These are phyloP conservation scores for Drosophila athabasca DNA, from an alignment of 1,140 invertebrate species.

Conservation along the genomic window DNA sequence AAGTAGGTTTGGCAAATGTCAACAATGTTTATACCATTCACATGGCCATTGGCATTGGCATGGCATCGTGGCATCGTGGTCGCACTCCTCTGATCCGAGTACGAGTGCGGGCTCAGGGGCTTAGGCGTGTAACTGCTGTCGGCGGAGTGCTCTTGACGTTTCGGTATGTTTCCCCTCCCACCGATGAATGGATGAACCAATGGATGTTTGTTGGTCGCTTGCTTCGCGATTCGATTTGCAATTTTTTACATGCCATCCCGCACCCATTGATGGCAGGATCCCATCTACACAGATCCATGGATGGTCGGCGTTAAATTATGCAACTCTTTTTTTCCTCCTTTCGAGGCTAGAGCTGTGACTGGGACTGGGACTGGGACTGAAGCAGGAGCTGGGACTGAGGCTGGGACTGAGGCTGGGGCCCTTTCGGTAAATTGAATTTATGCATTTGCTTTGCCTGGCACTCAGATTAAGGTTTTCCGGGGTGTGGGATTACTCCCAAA, in stretches of 20 bases:
- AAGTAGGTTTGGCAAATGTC: slow-evolving; percentile 83
- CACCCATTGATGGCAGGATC: slow-evolving; percentile 15
- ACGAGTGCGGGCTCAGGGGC: slow-evolving; percentile 26
- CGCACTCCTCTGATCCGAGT: not conserved
- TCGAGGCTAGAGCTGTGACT: not conserved
- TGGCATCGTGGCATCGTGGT: slow-evolving; percentile 3
- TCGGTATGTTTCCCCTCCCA: slow-evolving; percentile 53
- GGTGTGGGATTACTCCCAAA: not conserved
- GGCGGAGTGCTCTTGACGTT: slow-evolving; percentile 76
- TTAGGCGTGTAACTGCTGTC: slow-evolving; percentile 79
- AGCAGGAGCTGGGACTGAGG: too few relatives aligned
- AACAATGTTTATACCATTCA: slow-evolving; percentile 77
- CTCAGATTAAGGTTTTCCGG: too few relatives aligned
- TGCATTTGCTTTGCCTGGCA: slow-evolving; percentile 50
- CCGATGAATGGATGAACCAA: slow-evolving; percentile 17
- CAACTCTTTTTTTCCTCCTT: slow-evolving; percentile 31
- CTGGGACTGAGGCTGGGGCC: not conserved
- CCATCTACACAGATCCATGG: slow-evolving; percentile 4
- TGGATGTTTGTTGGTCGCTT: slow-evolving; percentile 45
- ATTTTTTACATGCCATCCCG: slow-evolving; percentile 60
- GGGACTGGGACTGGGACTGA: too few relatives aligned
- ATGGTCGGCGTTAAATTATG: slow-evolving; percentile 77
- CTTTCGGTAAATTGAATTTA: slow-evolving; percentile 70
- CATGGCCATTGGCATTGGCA: slow-evolving; percentile 55
- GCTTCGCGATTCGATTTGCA: slow-evolving; percentile 74